Evolutionary conservation across 2,888 invertebrate species (phyloP), one percentile per base, ranked within the genome.

Genomic region (Eulithis prunata): DNA sequence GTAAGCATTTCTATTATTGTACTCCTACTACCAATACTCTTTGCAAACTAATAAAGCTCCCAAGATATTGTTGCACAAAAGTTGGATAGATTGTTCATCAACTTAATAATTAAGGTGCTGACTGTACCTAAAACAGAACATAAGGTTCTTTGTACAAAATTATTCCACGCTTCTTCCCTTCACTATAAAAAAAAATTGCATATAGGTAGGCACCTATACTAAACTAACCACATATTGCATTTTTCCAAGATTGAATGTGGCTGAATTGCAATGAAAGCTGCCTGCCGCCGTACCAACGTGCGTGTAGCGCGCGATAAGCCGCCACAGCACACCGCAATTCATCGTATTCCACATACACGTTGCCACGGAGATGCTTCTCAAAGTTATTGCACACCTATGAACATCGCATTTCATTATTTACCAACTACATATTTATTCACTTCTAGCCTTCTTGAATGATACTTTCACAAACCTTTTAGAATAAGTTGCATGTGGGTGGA

Each of bases 261-360:
- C 96, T 96, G 88, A 98, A 98, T 80, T 97, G 96, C 69, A 97
- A 95, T 64, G 96, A 96, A 0, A 99, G 89, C 78, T 96, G 97
- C 76, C 95, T 95, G 1, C 98, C 97, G 1, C 96, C 98, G 85
- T 98, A 99, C 95, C 96, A 98, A 5, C 98, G 95, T 0, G 97
- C 96, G 82, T 97, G 97, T 69, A 98, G 94, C 13, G 94, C 94
- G 64, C 95, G 93, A 79, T 95, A 97, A 2, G 97, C 97, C 59
- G 95, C 94, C 0, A 97, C 94, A 1, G 97, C 96, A 70, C 95
- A 95, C 41, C 95, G 94, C 45, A 88, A 79, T 72, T 87, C 81
- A 11, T 79, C 86, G 88, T 95, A 99, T 81, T 98, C 97, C 36
- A 98, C 94, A 81, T 98, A 98, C 41, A 98, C 96, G 87, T 99